Conservation (phyloP, 2,113 vertebrate genomes). For the Phainopepla nitens region DNA sequence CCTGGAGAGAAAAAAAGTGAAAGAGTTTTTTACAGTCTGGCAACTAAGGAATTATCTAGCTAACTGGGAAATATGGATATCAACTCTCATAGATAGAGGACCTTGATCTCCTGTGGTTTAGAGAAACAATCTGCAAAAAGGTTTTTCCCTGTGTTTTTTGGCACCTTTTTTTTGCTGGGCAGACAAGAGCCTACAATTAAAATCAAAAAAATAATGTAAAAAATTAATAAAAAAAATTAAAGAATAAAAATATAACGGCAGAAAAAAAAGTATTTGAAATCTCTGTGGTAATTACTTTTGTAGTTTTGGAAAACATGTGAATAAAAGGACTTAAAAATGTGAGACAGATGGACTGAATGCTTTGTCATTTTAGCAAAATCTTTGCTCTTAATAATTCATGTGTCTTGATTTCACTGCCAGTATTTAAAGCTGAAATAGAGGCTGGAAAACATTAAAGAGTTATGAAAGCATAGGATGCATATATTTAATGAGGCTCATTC, state of each 20-base stretch:
- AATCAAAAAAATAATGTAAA: background rate
- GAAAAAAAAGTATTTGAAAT: background rate
- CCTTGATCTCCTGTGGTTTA: background rate
- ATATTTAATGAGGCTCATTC: background rate
- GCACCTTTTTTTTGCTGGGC: background rate
- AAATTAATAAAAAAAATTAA: no score
- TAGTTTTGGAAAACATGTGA: background rate
- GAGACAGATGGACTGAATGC: background rate
- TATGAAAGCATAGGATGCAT: background rate
- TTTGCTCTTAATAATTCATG: background rate
- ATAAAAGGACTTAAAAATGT: background rate
- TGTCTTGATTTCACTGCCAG: background rate
- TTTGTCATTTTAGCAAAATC: background rate
- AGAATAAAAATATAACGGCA: background rate
- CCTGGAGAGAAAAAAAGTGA: background rate
- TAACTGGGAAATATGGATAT: background rate
- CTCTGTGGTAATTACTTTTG: background rate
- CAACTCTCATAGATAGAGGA: background rate
- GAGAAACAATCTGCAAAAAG: background rate
- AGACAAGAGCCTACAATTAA: background rate
- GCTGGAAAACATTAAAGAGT: background rate
- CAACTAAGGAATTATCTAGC: background rate
- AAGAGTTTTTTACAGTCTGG: background rate
- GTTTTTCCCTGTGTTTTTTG: background rate
- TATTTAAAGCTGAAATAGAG: background rate